Conservation (phyloP, 1,140 invertebrate genomes). For the Hylyphantes graminicola region DNA sequence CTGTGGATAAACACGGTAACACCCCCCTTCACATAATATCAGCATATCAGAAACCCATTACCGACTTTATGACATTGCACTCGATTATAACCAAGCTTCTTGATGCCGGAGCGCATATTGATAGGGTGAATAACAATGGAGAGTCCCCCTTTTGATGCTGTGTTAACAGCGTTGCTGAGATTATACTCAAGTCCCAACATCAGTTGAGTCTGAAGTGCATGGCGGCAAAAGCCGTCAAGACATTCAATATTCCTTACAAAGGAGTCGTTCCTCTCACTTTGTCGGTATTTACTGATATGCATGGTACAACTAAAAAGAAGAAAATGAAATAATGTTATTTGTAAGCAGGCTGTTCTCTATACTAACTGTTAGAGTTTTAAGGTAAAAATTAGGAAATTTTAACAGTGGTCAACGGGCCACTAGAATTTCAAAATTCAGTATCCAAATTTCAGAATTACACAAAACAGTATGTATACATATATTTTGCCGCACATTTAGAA, state of each 20-base stretch:
- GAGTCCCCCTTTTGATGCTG: constrained; percentile 78
- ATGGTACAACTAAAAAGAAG: constrained; percentile 69
- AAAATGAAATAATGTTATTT: constrained; percentile 30
- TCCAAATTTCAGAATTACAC: no score
- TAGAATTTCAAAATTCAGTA: no score
- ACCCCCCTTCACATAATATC: constrained; percentile 89
- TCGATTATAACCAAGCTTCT: constrained; percentile 77
- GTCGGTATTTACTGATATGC: constrained; percentile 83
- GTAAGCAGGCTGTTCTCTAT: background rate
- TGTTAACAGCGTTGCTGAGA: constrained; percentile 76
- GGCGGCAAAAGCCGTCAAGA: constrained; percentile 79
- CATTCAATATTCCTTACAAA: constrained; percentile 75
- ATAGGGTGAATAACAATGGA: constrained; percentile 77
- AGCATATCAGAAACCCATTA: constrained; percentile 76
- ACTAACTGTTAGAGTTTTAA: no score
- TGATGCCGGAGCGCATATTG: constrained; percentile 79
- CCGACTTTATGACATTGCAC: constrained; percentile 77
- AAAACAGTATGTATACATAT: no score
- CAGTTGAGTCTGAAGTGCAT: constrained; percentile 82
- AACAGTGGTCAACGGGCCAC: no score
- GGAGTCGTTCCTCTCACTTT: constrained; percentile 79
- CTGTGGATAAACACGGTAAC: constrained; percentile 81
- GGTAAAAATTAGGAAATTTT: no score
- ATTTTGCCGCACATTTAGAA: no score
- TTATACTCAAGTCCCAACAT: constrained; percentile 76